phyloP scores from a whole-genome alignment of 2,113 vertebrate genomes.

The Dipodomys merriami region DNA sequence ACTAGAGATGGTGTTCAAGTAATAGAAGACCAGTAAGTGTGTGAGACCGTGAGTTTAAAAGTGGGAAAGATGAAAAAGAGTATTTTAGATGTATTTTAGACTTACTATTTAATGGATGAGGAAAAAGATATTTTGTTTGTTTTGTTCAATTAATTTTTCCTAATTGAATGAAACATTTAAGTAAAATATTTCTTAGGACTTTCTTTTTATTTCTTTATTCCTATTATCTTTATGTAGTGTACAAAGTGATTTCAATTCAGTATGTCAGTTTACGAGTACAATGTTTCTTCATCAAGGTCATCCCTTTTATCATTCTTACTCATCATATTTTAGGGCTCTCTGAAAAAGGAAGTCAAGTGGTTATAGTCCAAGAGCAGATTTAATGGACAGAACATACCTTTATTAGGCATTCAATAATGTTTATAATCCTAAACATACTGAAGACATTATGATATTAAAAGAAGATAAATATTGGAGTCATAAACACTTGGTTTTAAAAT shows the following conservation, averaged over 20 bases:
- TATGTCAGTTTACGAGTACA: too few relatives aligned
- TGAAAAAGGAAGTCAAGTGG: conserved; percentile 17
- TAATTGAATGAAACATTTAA: neutral
- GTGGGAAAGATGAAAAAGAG: too few relatives aligned
- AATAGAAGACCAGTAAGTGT: too few relatives aligned
- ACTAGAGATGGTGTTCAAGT: too few relatives aligned
- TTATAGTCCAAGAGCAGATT: neutral
- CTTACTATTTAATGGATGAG: neutral
- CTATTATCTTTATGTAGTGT: too few relatives aligned
- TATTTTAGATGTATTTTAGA: too few relatives aligned
- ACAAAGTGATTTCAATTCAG: too few relatives aligned
- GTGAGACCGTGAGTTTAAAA: too few relatives aligned
- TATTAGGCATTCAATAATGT: neutral
- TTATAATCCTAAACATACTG: neutral
- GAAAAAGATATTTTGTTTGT: neutral
- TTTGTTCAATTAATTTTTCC: too few relatives aligned
- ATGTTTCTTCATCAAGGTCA: too few relatives aligned
- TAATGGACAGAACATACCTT: neutral
- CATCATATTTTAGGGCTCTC: neutral
- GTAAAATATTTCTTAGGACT: neutral
- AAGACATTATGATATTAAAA: neutral
- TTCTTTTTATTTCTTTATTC: too few relatives aligned
- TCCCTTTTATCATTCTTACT: too few relatives aligned
- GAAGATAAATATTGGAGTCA: neutral
- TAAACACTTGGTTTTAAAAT: conserved; percentile 7